Evolutionary conservation across 2,888 invertebrate species (phyloP).

Genomic region (Andrena chrysosceles): DNA sequence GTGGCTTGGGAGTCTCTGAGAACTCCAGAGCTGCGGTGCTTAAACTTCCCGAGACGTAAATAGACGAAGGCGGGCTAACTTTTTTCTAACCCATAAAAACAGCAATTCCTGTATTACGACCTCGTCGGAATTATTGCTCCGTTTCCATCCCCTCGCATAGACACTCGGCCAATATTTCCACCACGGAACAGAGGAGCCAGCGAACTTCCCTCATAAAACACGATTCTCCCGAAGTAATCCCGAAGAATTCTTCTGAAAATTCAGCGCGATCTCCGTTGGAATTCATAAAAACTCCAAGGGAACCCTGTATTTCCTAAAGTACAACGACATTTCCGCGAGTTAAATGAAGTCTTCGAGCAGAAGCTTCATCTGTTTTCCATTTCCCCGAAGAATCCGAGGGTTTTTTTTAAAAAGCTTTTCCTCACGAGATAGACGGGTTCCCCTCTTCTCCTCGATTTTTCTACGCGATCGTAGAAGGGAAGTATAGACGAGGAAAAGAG

Average conservation of each 20-base stretch:
- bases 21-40: constrained; percentile 11
- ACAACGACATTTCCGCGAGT: too few relatives aligned
- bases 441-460: too few relatives aligned
- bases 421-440: too few relatives aligned
- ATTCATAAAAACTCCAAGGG: background rate
- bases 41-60: constrained; percentile 47
- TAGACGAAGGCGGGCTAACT: constrained; percentile 32
- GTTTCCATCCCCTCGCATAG: background rate
- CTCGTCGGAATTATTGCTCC: constrained; percentile 38
- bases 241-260: too few relatives aligned
- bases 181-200: background rate
- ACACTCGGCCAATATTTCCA: constrained; percentile 35
- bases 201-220: background rate
- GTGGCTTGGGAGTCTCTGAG: constrained; percentile 19
- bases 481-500: background rate
- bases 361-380: background rate
- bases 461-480: background rate
- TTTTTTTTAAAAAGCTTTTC: too few relatives aligned
- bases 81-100: constrained; percentile 39
- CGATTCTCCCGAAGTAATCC: background rate
- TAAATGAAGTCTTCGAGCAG: too few relatives aligned
- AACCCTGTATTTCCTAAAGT: background rate
- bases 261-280: background rate
- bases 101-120: constrained; percentile 37
- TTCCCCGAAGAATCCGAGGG: too few relatives aligned